phyloP scores from a whole-genome alignment of 2,888 invertebrate species.

The Xestia c-nigrum region DNA sequence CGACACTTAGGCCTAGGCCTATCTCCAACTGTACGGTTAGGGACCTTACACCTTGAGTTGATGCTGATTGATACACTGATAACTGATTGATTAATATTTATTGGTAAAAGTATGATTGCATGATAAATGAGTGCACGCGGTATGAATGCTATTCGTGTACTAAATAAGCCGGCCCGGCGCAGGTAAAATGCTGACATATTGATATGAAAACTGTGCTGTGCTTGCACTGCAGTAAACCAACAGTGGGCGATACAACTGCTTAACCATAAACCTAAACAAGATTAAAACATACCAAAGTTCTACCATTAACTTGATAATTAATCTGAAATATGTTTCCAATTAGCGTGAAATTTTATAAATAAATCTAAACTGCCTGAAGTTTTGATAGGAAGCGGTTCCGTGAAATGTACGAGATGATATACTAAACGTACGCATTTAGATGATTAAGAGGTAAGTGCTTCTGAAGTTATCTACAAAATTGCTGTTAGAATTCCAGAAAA shows the following conservation, averaged over 20 bases:
- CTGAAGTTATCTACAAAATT: neutral
- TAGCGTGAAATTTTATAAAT: slow-evolving; percentile 55
- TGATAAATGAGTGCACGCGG: too few species aligned
- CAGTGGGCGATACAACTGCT: neutral
- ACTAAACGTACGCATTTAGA: neutral
- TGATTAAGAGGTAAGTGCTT: neutral
- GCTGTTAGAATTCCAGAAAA: neutral
- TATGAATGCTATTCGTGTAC: too few species aligned
- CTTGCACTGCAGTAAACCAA: too few species aligned
- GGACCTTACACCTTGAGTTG: too few species aligned
- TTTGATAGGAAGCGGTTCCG: slow-evolving; percentile 27
- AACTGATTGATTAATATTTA: too few species aligned
- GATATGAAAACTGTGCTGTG: too few species aligned
- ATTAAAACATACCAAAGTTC: slow-evolving; percentile 46
- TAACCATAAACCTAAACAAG: slow-evolving; percentile 9
- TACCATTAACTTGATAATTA: slow-evolving; percentile 55
- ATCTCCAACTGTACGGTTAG: too few species aligned
- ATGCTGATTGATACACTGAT: too few species aligned
- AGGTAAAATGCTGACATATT: too few species aligned
- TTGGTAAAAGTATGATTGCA: too few species aligned
- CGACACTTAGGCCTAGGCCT: too few species aligned
- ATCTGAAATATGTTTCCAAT: slow-evolving; percentile 61
- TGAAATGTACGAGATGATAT: slow-evolving; percentile 7
- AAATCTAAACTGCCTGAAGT: slow-evolving; percentile 49
- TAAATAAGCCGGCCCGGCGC: too few species aligned